phyloP scores from a whole-genome alignment of 2,113 vertebrate species.

The Ginglymostoma cirratum region DNA sequence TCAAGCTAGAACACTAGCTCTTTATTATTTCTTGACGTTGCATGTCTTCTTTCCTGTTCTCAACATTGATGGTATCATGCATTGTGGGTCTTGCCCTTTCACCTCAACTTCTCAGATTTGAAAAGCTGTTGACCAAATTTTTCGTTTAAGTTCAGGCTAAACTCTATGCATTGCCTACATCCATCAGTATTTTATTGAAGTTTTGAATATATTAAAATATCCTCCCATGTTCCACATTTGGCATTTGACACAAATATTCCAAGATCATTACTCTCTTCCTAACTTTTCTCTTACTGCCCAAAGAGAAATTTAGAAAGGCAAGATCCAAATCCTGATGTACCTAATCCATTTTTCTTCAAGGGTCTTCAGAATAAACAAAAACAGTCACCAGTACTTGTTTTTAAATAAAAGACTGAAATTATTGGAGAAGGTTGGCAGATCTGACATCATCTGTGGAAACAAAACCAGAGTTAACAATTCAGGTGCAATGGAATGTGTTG shows the following conservation, averaged over 20 bases:
- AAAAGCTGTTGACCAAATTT: neutral
- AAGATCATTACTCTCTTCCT: neutral
- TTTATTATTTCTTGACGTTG: neutral
- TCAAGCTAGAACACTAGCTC: neutral
- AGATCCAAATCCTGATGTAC: neutral
- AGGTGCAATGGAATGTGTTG: too few relatives aligned
- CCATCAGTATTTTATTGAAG: neutral
- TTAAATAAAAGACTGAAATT: too few relatives aligned
- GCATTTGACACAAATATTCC: conserved; percentile 20
- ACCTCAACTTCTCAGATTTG: neutral
- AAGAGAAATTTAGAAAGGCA: neutral
- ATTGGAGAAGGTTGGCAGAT: too few relatives aligned
- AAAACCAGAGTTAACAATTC: too few relatives aligned
- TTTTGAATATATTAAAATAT: neutral
- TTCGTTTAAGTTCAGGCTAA: neutral
- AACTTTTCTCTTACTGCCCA: neutral
- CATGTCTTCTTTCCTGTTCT: neutral
- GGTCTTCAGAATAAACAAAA: neutral
- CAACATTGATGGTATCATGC: neutral
- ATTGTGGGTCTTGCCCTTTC: neutral
- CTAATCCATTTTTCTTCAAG: neutral
- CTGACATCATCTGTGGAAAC: too few relatives aligned
- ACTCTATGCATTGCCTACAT: neutral
- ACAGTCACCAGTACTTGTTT: neutral
- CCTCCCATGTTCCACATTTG: neutral